Percentiles rank a stretch among this genome's conserved stretches.
Conservation (phyloP, 2,888 invertebrate species). For the Meloe dianella region DNA sequence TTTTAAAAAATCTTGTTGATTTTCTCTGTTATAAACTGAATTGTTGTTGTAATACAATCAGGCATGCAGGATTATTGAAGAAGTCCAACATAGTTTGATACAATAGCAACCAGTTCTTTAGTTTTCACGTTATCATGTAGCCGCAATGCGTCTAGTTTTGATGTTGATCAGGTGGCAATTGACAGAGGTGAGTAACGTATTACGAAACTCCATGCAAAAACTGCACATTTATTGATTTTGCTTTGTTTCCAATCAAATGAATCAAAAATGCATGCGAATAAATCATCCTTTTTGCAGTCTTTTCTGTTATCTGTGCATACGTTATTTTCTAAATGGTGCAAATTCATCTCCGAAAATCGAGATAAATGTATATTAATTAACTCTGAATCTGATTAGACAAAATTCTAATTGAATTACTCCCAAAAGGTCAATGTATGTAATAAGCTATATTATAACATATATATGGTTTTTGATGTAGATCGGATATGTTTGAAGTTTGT, state of each 20-base stretch:
- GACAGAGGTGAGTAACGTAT: neutral
- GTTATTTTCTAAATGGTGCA: too few relatives aligned
- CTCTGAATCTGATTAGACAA: neutral
- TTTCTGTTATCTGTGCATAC: neutral
- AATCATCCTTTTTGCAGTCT: neutral
- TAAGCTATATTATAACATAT: neutral
- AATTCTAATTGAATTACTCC: neutral
- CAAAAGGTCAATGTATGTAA: neutral
- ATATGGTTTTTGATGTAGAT: neutral
- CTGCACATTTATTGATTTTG: neutral
- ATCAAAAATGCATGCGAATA: neutral
- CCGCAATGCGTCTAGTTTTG: neutral
- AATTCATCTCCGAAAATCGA: neutral
- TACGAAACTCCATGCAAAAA: neutral
- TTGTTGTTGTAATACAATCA: neutral
- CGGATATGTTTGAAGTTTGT: neutral
- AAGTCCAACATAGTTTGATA: neutral
- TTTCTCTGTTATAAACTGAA: neutral
- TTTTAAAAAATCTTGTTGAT: neutral
- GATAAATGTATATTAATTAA: neutral
- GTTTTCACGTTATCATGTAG: conserved; percentile 1
- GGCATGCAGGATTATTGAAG: neutral
- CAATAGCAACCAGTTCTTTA: neutral
- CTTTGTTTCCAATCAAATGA: neutral
- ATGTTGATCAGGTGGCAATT: neutral